These are phyloP conservation scores for Acipenser ruthenus DNA, from an alignment of 2,797 vertebrate genomes.

Conservation along the genomic window DNA sequence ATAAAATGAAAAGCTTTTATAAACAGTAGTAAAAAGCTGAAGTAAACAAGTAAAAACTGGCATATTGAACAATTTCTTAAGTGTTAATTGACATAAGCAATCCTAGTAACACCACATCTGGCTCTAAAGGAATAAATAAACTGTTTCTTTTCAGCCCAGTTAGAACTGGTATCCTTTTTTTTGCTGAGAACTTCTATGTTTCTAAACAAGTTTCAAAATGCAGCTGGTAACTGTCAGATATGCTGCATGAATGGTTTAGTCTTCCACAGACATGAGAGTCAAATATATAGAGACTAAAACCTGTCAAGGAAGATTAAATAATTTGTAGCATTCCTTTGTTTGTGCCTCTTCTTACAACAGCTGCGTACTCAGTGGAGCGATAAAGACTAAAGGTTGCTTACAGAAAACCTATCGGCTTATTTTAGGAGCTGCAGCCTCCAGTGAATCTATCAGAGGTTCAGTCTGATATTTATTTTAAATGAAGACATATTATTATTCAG, in stretches of 20 bases:
- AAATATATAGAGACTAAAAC: slow-evolving; percentile 20
- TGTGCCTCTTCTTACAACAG: slow-evolving; percentile 15
- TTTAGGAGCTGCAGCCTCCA: neutral
- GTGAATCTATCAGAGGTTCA: neutral
- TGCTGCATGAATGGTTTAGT: neutral
- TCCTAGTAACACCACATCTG: no score
- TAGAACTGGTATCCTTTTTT: no score
- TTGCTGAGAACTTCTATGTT: neutral
- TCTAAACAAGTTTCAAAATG: slow-evolving; percentile 3
- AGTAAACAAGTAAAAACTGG: no score
- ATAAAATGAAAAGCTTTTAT: no score
- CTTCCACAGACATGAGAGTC: slow-evolving; percentile 24
- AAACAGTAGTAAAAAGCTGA: no score
- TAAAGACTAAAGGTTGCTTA: slow-evolving; percentile 4
- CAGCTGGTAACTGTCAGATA: slow-evolving; percentile 10
- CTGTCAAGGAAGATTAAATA: slow-evolving; percentile 27
- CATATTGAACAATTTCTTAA: no score
- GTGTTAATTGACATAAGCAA: no score
- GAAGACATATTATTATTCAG: neutral
- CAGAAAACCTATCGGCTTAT: neutral
- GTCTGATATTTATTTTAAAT: neutral
- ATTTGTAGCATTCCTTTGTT: slow-evolving; percentile 15
- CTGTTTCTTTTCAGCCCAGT: no score
- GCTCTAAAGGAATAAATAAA: no score
- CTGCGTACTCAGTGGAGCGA: neutral